These are phyloP conservation scores for Cygnus buccinator DNA, from an alignment of 2,113 vertebrate species.

Conservation along the genomic window DNA sequence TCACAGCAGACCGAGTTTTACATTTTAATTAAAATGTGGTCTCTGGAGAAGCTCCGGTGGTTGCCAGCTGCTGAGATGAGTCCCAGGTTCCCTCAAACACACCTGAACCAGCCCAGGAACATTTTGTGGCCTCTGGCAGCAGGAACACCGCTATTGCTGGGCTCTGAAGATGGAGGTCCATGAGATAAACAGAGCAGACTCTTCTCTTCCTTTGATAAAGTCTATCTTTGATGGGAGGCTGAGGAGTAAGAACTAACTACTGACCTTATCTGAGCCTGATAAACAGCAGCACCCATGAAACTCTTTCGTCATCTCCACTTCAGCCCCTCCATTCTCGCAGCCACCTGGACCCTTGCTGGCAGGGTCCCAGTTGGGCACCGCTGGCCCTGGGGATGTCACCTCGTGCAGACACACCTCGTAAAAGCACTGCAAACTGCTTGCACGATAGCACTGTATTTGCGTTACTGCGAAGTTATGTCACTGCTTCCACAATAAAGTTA, in stretches of 20 bases:
- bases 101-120: not conserved
- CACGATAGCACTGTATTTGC: not conserved
- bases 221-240: not conserved
- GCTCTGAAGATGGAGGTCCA: not conserved
- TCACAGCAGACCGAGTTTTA: not conserved
- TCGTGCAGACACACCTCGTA: not conserved
- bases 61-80: not conserved
- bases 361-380: not conserved
- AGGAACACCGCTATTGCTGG: not conserved
- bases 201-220: not conserved
- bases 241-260: not conserved
- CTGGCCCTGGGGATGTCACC: not conserved
- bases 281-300: not conserved
- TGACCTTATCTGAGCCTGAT: not conserved
- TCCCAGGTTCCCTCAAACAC: not conserved
- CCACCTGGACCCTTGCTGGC: not conserved
- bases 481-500: slow-evolving; percentile 23
- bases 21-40: not conserved
- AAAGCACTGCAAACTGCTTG: not conserved
- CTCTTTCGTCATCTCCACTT: not conserved
- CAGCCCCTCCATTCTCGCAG: not conserved
- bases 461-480: slow-evolving; percentile 23
- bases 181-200: not conserved
- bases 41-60: not conserved
- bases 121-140: rapidly evolving